These are phyloP conservation scores for Molossus molossus DNA, from an alignment of 2,797 vertebrate species.

Conservation along the genomic window DNA sequence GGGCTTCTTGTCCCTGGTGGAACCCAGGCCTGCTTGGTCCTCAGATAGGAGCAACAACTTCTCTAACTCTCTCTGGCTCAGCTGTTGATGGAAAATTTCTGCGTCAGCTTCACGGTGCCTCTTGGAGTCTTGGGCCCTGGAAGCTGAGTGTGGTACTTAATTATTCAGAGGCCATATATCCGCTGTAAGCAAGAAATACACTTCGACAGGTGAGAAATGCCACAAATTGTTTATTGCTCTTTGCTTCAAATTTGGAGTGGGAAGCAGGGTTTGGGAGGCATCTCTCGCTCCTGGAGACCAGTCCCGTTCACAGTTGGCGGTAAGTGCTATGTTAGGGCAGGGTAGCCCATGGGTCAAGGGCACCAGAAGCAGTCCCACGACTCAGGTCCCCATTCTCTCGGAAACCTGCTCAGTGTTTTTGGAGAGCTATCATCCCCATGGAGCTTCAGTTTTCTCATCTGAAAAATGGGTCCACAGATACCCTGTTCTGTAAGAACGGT, in stretches of 20 bases:
- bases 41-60: background rate
- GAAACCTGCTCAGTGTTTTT: background rate
- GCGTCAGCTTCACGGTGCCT: constrained; percentile 55
- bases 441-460: background rate
- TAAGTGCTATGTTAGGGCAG: background rate
- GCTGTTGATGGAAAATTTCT: constrained; percentile 68
- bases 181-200: constrained; percentile 78
- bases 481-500: background rate
- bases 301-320: background rate
- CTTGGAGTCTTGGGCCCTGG: constrained; percentile 65
- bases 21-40: background rate
- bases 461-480: background rate
- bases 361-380: background rate
- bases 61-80: background rate
- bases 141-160: constrained; percentile 68
- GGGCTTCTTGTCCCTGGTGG: background rate
- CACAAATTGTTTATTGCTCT: constrained; percentile 76
- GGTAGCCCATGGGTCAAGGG: background rate
- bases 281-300: background rate
- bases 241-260: constrained; percentile 60
- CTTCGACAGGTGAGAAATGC: constrained; percentile 59
- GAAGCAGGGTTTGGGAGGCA: background rate
- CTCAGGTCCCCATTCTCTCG: background rate
- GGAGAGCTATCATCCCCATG: background rate
- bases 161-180: constrained; percentile 82